Percentiles rank a stretch among this genome's conserved stretches.
These are phyloP conservation scores for Dendrolimus punctatus DNA, from an alignment of 1,140 invertebrate genomes.

Conservation along the genomic window DNA sequence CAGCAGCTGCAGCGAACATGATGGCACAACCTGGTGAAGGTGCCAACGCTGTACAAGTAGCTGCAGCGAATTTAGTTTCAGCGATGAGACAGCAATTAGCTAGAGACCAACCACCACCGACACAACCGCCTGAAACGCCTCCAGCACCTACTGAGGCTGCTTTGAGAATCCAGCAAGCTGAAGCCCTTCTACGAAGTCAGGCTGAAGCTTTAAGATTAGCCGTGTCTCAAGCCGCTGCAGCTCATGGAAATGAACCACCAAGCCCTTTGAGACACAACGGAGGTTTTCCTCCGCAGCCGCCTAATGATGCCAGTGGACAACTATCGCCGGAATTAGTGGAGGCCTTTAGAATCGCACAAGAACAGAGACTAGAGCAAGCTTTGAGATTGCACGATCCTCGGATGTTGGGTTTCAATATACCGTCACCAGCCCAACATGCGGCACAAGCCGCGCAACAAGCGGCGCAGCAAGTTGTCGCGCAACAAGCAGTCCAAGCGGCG, in stretches of 20 bases:
- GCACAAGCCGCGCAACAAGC: conserved; percentile 37
- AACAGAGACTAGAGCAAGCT: conserved; percentile 86
- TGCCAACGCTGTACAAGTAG: conserved; percentile 76
- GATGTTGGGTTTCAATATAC: conserved; percentile 66
- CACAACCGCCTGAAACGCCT: conserved; percentile 68
- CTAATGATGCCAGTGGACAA: conserved; percentile 59
- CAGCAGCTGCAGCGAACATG: conserved; percentile 80
- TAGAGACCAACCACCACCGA: conserved; percentile 72
- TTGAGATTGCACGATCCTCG: conserved; percentile 79
- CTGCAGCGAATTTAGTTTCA: conserved; percentile 84
- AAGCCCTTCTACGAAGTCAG: conserved; percentile 86
- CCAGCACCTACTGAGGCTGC: conserved; percentile 73
- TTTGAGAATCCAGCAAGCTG: conserved; percentile 83
- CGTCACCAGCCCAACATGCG: conserved; percentile 48
- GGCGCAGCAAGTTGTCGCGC: conserved; percentile 21
- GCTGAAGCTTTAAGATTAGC: conserved; percentile 87
- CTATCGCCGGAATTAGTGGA: conserved; percentile 77
- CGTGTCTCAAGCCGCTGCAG: conserved; percentile 75
- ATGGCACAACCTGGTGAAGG: conserved; percentile 74
- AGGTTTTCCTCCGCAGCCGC: conserved; percentile 52
- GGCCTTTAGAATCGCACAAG: conserved; percentile 81
- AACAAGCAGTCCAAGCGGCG: conserved; percentile 26
- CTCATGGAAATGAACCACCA: conserved; percentile 44
- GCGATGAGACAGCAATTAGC: conserved; percentile 81
- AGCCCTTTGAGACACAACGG: conserved; percentile 68